Evolutionary conservation across 2,797 vertebrate species (phyloP).

Genomic region (Dromococcyx pavoninus): DNA sequence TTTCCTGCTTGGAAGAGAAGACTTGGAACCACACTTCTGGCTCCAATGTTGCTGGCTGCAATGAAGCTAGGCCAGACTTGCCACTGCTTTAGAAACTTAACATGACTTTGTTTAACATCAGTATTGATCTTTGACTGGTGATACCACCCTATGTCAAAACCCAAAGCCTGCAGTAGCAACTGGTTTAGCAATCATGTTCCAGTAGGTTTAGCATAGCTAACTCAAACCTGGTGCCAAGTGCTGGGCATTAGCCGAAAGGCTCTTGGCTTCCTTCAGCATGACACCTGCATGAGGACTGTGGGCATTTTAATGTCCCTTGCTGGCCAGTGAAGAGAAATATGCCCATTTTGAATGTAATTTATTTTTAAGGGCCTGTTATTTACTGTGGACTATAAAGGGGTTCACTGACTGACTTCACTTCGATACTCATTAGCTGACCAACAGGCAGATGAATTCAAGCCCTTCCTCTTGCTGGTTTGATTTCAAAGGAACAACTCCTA

Average conservation of each 20-base stretch:
- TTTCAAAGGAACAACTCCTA: background rate
- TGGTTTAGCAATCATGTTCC: background rate
- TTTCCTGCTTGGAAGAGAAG: background rate
- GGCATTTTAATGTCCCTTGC: background rate
- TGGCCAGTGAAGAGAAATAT: background rate
- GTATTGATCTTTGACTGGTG: background rate
- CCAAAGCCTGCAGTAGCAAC: background rate
- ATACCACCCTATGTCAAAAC: background rate
- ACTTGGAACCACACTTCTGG: background rate
- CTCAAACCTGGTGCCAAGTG: rapidly evolving
- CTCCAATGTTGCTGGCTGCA: background rate
- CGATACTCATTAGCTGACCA: background rate
- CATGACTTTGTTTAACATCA: background rate
- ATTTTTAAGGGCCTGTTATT: background rate
- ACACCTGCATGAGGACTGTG: background rate
- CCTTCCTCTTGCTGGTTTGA: background rate
- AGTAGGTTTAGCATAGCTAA: background rate
- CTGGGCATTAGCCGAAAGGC: background rate
- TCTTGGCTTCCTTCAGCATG: background rate
- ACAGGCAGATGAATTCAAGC: background rate
- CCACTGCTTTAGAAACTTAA: background rate
- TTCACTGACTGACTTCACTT: background rate
- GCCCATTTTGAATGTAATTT: background rate
- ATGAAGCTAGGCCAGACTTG: background rate
- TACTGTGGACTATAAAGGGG: background rate